phyloP scores from a whole-genome alignment of 2,797 vertebrate species.

The Anolis apletophallus region DNA sequence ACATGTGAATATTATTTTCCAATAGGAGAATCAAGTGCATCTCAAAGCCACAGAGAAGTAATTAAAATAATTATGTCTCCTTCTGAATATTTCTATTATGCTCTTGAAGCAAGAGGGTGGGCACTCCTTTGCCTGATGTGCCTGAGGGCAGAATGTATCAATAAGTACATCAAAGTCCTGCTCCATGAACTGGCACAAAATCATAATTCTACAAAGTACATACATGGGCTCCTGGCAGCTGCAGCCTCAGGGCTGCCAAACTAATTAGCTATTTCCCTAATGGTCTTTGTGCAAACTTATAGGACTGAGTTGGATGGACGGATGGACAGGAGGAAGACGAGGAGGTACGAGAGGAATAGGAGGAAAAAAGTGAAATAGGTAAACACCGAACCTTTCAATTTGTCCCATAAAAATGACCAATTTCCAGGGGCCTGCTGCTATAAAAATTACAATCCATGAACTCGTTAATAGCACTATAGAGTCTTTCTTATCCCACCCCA shows the following conservation, averaged over 20 bases:
- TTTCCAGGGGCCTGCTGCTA: not conserved
- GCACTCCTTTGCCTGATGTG: conserved; percentile 12
- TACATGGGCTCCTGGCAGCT: conserved; percentile 43
- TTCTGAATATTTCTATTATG: conserved; percentile 76
- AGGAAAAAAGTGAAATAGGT: not conserved
- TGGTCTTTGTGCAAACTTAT: conserved; percentile 23
- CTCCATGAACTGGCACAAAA: conserved; percentile 8
- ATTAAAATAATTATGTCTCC: conserved; percentile 84
- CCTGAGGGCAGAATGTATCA: conserved; percentile 60
- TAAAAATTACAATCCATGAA: conserved; percentile 47
- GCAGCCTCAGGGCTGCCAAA: conserved; percentile 46
- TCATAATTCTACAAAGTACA: conserved; percentile 9
- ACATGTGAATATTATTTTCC: conserved; percentile 82
- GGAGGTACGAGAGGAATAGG: not conserved
- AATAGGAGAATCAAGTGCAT: conserved; percentile 80
- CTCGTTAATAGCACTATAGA: conserved; percentile 1
- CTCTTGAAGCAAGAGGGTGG: conserved; percentile 56
- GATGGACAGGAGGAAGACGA: no score
- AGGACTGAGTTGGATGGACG: conserved; percentile 6
- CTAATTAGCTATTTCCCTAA: conserved; percentile 28
- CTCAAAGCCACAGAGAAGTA: conserved; percentile 82
- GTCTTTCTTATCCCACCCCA: conserved; percentile 4
- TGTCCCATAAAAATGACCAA: not conserved
- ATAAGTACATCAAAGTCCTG: conserved; percentile 69
- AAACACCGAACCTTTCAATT: conserved; percentile 17